Percentiles rank a stretch among this genome's conserved stretches.
Evolutionary conservation across 2,888 invertebrate species (phyloP).

Genomic region (Pharmacophagus antenor): DNA sequence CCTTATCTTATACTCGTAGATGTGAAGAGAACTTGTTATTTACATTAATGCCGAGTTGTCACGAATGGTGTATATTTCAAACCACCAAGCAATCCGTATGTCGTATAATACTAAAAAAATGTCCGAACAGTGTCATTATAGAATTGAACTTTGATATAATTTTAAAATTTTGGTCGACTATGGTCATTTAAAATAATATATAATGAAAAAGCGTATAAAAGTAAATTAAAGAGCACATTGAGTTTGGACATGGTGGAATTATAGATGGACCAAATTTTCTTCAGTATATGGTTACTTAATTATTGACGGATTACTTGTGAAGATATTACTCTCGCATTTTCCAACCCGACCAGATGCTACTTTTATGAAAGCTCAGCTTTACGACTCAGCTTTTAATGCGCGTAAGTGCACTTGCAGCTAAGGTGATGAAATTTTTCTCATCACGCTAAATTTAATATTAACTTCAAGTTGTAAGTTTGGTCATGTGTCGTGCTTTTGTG

Average conservation of each 20-base stretch:
- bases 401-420: slow-evolving; percentile 14
- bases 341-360: neutral
- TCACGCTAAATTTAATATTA: slow-evolving; percentile 13
- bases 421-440: slow-evolving; percentile 10
- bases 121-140: no score
- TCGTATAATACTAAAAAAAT: neutral
- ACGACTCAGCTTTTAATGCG: neutral
- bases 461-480: slow-evolving; percentile 3
- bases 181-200: no score
- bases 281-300: neutral
- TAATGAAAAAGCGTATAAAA: no score
- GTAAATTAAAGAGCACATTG: neutral
- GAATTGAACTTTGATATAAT: neutral
- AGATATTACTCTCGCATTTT: neutral
- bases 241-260: neutral
- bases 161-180: no score
- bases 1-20: no score
- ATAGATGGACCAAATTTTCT: neutral
- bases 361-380: slow-evolving; percentile 5
- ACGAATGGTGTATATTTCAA: no score
- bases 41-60: no score
- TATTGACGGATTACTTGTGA: slow-evolving; percentile 2
- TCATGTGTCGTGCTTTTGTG: slow-evolving; percentile 12
- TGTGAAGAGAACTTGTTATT: no score
- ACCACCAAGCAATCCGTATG: no score